These are phyloP conservation scores for Poecilia wingei DNA, from an alignment of 2,797 vertebrate genomes.

Conservation along the genomic window DNA sequence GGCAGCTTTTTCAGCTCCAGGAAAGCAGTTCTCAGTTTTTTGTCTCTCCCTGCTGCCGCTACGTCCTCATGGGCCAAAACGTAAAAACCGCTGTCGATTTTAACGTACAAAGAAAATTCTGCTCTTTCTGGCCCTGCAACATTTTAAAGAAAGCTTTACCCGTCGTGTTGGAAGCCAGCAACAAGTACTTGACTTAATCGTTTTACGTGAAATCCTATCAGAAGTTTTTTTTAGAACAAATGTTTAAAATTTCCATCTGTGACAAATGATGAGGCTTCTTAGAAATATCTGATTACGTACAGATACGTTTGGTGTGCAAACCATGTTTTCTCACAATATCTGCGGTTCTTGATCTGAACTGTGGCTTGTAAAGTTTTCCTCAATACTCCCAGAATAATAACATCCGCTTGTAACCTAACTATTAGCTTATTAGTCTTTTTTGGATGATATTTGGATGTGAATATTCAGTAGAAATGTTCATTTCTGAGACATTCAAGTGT, in stretches of 20 bases:
- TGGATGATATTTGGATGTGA: background rate
- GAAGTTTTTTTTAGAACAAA: background rate
- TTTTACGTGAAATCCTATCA: constrained; percentile 14
- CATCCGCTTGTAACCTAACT: background rate
- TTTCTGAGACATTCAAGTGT: background rate
- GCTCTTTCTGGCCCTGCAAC: background rate
- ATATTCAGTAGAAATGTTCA: background rate
- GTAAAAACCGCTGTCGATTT: constrained; percentile 13
- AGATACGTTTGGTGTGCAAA: too few relatives aligned
- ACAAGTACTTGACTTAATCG: constrained; percentile 13
- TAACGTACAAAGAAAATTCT: constrained; percentile 17
- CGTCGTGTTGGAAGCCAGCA: constrained; percentile 13
- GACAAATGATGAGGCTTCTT: background rate
- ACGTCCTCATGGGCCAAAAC: background rate
- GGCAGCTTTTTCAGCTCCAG: background rate
- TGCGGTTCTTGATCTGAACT: too few relatives aligned
- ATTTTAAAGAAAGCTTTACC: constrained; percentile 21
- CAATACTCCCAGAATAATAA: background rate
- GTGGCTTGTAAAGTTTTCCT: background rate
- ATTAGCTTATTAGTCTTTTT: background rate
- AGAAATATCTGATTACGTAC: too few relatives aligned
- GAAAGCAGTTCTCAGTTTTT: constrained; percentile 3
- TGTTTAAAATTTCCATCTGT: background rate
- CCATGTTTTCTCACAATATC: too few relatives aligned
- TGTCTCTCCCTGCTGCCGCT: background rate